A percentile compares a stretch with the other conserved stretches of the same genome.
Evolutionary conservation across 2,113 vertebrate species (phyloP).

Genomic region (Tychaedon coryphoeus): DNA sequence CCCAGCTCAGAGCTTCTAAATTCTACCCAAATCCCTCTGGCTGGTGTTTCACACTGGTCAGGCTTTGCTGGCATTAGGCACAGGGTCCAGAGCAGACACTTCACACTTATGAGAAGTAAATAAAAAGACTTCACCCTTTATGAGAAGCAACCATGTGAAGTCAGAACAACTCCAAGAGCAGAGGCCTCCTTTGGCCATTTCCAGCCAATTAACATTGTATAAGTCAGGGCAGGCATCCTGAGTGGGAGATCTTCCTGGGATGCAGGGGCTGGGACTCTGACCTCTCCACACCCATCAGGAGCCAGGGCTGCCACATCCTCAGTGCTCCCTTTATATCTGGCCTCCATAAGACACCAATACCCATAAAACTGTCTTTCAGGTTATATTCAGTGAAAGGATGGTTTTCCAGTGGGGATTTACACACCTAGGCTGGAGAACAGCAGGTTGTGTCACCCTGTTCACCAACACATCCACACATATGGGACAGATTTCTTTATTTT

Average conservation of each 20-base stretch:
- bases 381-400: not conserved
- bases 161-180: not conserved
- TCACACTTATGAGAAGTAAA: not conserved
- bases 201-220: accelerated
- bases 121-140: not conserved
- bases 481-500: not conserved
- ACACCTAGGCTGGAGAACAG: not conserved
- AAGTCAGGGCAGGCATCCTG: accelerated
- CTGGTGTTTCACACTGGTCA: not conserved
- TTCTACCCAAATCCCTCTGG: not conserved
- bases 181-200: not conserved
- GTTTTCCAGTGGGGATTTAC: not conserved
- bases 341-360: not conserved
- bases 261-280: not conserved
- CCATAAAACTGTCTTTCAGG: not conserved
- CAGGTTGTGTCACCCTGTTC: not conserved
- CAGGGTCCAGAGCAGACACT: not conserved
- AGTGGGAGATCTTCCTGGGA: not conserved
- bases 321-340: accelerated
- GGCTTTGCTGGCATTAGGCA: not conserved
- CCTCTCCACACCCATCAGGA: not conserved
- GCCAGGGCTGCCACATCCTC: not conserved
- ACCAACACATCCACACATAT: not conserved
- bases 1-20: not conserved
- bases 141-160: accelerated